These are phyloP conservation scores for Athene cunicularia DNA, from an alignment of 2,113 vertebrate species.

Conservation along the genomic window DNA sequence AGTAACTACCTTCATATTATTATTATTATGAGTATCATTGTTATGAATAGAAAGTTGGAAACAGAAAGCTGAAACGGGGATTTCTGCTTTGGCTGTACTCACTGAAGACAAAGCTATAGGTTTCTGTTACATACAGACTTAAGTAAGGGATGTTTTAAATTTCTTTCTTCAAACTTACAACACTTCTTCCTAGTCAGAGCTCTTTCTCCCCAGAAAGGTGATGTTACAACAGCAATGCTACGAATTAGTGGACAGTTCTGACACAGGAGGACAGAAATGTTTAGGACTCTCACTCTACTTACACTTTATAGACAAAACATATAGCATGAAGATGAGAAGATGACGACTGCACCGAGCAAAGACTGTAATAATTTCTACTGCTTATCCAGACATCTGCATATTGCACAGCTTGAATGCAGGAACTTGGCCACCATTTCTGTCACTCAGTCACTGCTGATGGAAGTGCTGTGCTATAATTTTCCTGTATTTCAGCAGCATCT, in stretches of 20 bases:
- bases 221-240: background rate
- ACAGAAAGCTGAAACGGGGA: background rate
- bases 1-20: background rate
- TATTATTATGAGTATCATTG: background rate
- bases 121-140: background rate
- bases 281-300: background rate
- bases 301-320: background rate
- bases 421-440: background rate
- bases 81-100: background rate
- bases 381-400: background rate
- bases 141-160: background rate
- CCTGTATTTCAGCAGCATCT: conserved; percentile 12
- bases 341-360: background rate
- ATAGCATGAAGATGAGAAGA: background rate
- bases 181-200: background rate
- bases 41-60: background rate
- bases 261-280: background rate
- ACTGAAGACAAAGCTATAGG: background rate
- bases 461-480: background rate
- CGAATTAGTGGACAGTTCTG: background rate
- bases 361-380: background rate
- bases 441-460: background rate
- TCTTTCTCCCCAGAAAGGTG: background rate
- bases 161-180: background rate
- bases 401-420: background rate